phyloP scores from a whole-genome alignment of 92 coral and sea anemone species.

The Paramuricea clavata region DNA sequence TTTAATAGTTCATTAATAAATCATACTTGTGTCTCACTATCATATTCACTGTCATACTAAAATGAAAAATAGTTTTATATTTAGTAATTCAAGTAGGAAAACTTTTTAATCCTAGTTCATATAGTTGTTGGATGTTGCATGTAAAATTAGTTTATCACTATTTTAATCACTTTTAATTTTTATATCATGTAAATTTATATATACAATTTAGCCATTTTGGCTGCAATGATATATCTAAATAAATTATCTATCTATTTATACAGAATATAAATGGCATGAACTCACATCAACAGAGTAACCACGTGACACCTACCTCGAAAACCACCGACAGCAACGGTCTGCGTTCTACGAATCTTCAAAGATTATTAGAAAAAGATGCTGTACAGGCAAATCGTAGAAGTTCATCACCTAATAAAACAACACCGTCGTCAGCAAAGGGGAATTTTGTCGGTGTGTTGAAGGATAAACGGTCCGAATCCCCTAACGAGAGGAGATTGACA shows the following conservation, averaged over 20 bases:
- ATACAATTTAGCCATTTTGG: too few relatives aligned
- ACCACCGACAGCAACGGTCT: neutral
- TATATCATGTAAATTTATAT: too few relatives aligned
- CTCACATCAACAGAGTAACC: neutral
- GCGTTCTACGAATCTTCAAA: constrained; percentile 13
- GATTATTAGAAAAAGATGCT: constrained; percentile 44
- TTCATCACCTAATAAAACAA: constrained; percentile 17
- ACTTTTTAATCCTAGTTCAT: too few relatives aligned
- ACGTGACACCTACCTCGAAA: neutral
- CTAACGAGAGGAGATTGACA: constrained; percentile 12
- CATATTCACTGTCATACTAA: neutral
- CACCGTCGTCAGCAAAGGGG: neutral
- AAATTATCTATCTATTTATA: too few relatives aligned
- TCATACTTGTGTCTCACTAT: neutral
- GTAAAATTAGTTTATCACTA: too few relatives aligned
- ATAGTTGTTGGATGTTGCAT: too few relatives aligned
- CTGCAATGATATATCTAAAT: too few relatives aligned
- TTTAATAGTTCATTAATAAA: neutral
- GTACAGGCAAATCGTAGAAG: constrained; percentile 58
- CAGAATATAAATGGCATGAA: constrained; percentile 1
- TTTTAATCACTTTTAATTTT: too few relatives aligned
- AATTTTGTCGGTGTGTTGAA: neutral
- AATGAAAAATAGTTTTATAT: too few relatives aligned
- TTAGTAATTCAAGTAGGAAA: too few relatives aligned
- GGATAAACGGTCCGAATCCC: constrained; percentile 21